These are phyloP conservation scores for Microplitis demolitor DNA, from an alignment of 1,140 invertebrate species.

Conservation along the genomic window DNA sequence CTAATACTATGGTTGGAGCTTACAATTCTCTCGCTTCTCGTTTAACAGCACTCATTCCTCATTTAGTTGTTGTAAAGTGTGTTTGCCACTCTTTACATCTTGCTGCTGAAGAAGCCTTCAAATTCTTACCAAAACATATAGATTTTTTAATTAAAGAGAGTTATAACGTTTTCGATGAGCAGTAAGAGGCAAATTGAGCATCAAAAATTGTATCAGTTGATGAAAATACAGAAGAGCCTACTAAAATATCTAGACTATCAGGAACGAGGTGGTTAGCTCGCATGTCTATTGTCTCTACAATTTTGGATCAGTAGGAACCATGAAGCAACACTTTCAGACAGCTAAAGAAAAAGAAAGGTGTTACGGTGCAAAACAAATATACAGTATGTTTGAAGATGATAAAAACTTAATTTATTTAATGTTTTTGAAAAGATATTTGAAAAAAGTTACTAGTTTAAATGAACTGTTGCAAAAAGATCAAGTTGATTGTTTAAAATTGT, in stretches of 20 bases:
- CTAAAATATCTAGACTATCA: constrained; percentile 27
- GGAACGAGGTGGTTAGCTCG: constrained; percentile 25
- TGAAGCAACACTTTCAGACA: constrained; percentile 22
- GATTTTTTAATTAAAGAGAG: constrained; percentile 40
- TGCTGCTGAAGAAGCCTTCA: constrained; percentile 46
- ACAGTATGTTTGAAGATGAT: constrained; percentile 5
- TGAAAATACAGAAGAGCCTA: not conserved
- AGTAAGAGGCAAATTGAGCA: constrained; percentile 37
- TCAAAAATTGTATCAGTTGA: not conserved
- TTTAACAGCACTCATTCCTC: constrained; percentile 37
- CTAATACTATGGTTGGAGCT: constrained; percentile 46
- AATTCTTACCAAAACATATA: constrained; percentile 39
- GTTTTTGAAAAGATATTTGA: constrained; percentile 20
- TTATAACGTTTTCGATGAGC: constrained; percentile 41
- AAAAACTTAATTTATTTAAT: constrained; percentile 19
- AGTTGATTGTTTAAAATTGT: constrained; percentile 12
- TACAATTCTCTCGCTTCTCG: constrained; percentile 42
- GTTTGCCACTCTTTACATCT: constrained; percentile 54
- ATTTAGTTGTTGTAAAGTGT: constrained; percentile 46
- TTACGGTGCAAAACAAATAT: constrained; percentile 14
- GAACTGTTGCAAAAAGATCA: constrained; percentile 25
- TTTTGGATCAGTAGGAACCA: constrained; percentile 27
- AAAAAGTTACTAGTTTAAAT: constrained; percentile 21
- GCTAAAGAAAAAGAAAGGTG: constrained; percentile 13
- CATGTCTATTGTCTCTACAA: constrained; percentile 12